phyloP scores from a whole-genome alignment of 2,113 vertebrate genomes.

The Accipiter cooperii region DNA sequence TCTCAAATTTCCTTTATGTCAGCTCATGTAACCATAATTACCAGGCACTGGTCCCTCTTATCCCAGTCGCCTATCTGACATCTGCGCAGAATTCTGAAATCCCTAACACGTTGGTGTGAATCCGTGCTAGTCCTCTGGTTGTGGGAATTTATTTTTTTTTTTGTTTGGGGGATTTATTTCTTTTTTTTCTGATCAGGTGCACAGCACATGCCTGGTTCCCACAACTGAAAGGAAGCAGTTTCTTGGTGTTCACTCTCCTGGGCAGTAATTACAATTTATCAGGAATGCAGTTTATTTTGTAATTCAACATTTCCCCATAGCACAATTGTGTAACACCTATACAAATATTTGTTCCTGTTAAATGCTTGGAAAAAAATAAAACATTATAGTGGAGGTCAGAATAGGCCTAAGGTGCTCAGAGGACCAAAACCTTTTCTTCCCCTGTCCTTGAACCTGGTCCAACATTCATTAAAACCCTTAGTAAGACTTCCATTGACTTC shows the following conservation, averaged over 20 bases:
- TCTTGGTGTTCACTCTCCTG: conserved; percentile 58
- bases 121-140: neutral
- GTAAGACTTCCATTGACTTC: neutral
- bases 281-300: conserved; percentile 62
- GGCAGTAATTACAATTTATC: conserved; percentile 72
- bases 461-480: neutral
- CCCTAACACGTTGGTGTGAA: neutral
- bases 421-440: neutral
- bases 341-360: conserved; percentile 66
- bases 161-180: neutral
- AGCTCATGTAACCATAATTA: neutral
- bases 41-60: neutral
- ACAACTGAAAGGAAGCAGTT: conserved; percentile 51
- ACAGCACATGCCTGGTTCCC: conserved; percentile 39
- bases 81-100: conserved; percentile 8
- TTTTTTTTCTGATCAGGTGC: conserved; percentile 35
- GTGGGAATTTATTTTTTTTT: neutral
- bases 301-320: conserved; percentile 66
- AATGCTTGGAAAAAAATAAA: neutral
- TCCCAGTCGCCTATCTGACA: neutral
- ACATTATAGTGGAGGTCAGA: neutral
- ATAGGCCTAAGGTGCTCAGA: neutral
- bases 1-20: conserved; percentile 22
- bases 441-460: neutral
- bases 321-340: conserved; percentile 60